Base-by-base conservation (phyloP, 2,113 vertebrate species). In the Regulus satrapa region DNA sequence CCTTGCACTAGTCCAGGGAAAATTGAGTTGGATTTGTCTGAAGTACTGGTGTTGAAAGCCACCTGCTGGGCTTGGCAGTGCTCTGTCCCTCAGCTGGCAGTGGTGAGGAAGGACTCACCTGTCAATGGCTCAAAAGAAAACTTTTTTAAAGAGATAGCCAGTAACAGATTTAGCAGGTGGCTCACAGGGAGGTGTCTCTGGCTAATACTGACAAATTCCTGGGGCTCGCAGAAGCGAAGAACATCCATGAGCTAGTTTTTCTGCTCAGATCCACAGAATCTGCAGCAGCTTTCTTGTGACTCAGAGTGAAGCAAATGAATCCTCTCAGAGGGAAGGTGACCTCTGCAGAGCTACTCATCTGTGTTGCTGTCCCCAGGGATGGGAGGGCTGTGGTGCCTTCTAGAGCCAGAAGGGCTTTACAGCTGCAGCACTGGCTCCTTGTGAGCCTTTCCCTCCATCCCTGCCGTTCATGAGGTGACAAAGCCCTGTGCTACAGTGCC, bases 391-490 rank as follows among this genome's bases (percentile, higher is more conserved):
- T 0, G 2, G 24, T 48, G 43, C 23, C 61, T 85, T 7, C 43
- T 54, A 67, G 29, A 64, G 58, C 52, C 46, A 72, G 56, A 5
- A 76, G 38, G 19, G n/a, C 24, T 82, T 52, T 52, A 18, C 2
- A 51, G 40, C 41, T 75, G n/a, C 66, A 75, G 67, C 3, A 1
- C 3, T 9, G 8, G 28, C 25, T 71, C 24, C n/a, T 52, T 3
- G 2, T 8, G 61, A 81, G 69, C 41, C 32, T n/a, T n/a, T n/a
- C n/a, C 32, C 21, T 40, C 49, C 45, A 18, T 43, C 63, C 14
- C 12, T 71, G 62, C n/a, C 5, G 0, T 19, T 75, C 41, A 7
- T 1, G 0, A 52, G 31, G 43, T 38, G 58, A 25, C 0, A 2
- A 20, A 77, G 19, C 31, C 32, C 16, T 4, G 0, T 49, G 34